phyloP scores from a whole-genome alignment of 2,113 vertebrate genomes.

The Candoia aspera region DNA sequence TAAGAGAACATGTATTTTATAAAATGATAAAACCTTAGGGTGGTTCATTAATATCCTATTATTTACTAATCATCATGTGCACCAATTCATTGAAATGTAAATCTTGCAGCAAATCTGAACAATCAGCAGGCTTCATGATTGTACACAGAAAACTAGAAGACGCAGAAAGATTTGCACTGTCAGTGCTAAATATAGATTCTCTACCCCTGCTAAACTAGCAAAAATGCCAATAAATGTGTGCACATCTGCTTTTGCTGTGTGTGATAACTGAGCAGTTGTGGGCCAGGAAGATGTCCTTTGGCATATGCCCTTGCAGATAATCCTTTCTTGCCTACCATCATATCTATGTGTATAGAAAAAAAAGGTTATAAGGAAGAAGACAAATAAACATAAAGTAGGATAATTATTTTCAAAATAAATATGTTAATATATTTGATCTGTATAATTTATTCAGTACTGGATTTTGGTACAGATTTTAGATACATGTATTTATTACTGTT shows the following conservation, averaged over 20 bases:
- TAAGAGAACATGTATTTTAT: background rate
- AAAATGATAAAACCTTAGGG: background rate
- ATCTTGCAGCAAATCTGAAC: background rate
- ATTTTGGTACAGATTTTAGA: background rate
- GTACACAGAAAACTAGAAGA: background rate
- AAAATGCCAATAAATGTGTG: background rate
- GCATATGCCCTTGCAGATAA: background rate
- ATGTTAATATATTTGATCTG: background rate
- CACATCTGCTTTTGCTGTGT: background rate
- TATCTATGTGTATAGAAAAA: background rate
- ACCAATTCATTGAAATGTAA: background rate
- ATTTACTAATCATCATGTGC: background rate
- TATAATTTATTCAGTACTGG: background rate
- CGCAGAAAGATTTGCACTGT: background rate
- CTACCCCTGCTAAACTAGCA: background rate
- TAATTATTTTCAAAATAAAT: background rate
- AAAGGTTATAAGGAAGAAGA: background rate
- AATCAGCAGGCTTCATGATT: background rate
- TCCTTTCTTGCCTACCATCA: background rate
- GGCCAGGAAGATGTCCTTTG: background rate
- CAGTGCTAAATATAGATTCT: background rate
- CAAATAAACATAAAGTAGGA: background rate
- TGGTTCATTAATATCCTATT: background rate
- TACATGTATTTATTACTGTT: background rate
- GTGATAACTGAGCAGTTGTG: background rate